Percentiles rank a stretch among this genome's conserved stretches.
phyloP scores from a whole-genome alignment of 2,888 invertebrate genomes.

The Pristionchus arcanus region DNA sequence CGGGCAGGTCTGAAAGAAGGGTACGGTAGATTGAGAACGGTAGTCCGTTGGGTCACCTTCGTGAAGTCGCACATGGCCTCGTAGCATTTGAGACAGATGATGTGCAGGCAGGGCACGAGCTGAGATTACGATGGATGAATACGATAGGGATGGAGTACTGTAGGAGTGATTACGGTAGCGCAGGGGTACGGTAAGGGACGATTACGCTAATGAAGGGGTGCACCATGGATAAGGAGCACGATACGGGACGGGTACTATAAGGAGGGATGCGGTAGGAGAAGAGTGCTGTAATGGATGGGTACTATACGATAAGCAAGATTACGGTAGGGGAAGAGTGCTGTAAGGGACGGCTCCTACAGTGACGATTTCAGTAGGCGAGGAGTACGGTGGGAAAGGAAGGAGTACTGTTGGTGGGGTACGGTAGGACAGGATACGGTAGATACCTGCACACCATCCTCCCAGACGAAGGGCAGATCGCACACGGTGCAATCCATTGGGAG shows the following conservation, averaged over 20 bases:
- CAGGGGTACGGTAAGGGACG: too few species aligned
- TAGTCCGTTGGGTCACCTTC: not conserved
- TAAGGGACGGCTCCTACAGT: too few species aligned
- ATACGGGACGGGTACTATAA: too few species aligned
- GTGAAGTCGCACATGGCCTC: constrained; percentile 39
- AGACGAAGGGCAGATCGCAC: not conserved
- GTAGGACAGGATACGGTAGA: not conserved
- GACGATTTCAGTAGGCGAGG: too few species aligned
- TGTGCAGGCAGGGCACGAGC: constrained; percentile 52
- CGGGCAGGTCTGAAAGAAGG: constrained; percentile 43
- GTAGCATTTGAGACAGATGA: constrained; percentile 41
- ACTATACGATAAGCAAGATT: too few species aligned
- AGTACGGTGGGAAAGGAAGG: too few species aligned
- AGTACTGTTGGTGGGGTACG: too few species aligned
- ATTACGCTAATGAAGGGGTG: too few species aligned
- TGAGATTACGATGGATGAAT: not conserved
- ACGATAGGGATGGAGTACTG: not conserved
- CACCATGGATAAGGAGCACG: too few species aligned
- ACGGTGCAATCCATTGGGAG: constrained; percentile 2
- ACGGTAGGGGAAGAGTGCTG: too few species aligned
- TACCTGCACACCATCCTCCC: not conserved
- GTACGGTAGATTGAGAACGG: not conserved
- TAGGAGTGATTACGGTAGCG: not conserved
- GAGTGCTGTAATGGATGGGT: too few species aligned
- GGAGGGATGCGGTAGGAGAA: too few species aligned